These are phyloP conservation scores for Lanistes nyassanus DNA, from an alignment of 1,140 invertebrate species.

Conservation along the genomic window DNA sequence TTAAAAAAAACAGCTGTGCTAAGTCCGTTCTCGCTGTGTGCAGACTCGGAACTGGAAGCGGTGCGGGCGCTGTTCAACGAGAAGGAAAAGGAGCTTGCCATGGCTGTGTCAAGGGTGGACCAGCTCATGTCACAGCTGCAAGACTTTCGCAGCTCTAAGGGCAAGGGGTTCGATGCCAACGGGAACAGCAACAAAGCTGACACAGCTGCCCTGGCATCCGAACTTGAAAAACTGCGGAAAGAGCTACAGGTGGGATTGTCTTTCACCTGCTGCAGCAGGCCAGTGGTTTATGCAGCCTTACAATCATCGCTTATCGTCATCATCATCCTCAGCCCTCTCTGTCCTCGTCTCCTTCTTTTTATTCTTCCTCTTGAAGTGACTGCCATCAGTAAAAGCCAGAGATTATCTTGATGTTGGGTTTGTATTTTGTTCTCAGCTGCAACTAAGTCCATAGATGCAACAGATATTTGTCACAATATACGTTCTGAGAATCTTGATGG, in stretches of 20 bases:
- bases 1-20: too few species aligned
- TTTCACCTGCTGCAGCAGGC: not conserved
- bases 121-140: constrained; percentile 93
- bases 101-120: constrained; percentile 95
- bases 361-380: too few species aligned
- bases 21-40: constrained; percentile 18
- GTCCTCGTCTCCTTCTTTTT: too few species aligned
- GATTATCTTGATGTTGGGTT: too few species aligned
- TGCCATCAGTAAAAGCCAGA: too few species aligned
- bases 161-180: constrained; percentile 23
- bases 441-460: too few species aligned
- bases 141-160: constrained; percentile 76
- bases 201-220: constrained; percentile 79
- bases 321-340: too few species aligned
- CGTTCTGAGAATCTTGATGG: too few species aligned
- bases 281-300: too few species aligned
- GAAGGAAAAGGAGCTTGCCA: constrained; percentile 94
- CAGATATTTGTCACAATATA: too few species aligned
- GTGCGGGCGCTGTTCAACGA: constrained; percentile 96
- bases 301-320: too few species aligned
- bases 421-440: too few species aligned
- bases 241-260: constrained; percentile 86
- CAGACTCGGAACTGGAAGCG: constrained; percentile 93
- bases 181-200: constrained; percentile 66
- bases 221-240: constrained; percentile 85